Base-by-base conservation (phyloP, 2,797 vertebrate species). In the Lycodopsis pacificus region DNA sequence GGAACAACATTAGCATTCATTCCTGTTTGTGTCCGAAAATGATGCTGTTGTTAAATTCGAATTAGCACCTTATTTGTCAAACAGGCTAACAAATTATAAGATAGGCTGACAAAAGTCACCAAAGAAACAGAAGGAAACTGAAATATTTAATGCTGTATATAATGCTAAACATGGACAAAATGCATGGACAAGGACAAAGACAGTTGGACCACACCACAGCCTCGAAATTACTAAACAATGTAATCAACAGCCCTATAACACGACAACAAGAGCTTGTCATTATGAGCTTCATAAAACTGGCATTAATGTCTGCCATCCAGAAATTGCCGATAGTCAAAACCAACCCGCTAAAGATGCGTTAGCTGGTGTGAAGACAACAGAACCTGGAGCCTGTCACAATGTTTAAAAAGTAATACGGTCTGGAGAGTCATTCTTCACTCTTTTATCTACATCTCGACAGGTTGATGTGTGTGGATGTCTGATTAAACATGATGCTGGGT, bases 381-480 rank as follows among this genome's bases (percentile, higher is more conserved):
- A 51, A 48, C 34, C 27, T 40, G 71, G 25, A 74, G 54, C 20
- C 68, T 57, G 30, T 62, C 15, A 73, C 44, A 25, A 14, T 73
- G 72, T 65, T 0, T 12, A 12, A 42, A 77, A 71, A 71, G 22
- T 11, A 54, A 65, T 80, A 65, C 19, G 8, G 5, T 54, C 49
- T 34, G 38, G 71, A 65, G 46, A 78, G 70, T 59, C 22, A 67
- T 80, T 80, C n/a, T 4, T 82, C 75, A 74, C 46, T 19, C 15
- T 42, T 71, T 72, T 65, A 77, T 82, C 61, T 65, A 20, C 75
- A 34, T 36, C 4, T 30, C 20, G 87, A 87, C 77, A 66, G 48
- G 14, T 87, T 86, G 78, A 83, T 80, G 44, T 69, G 12, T 62
- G 49, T 59, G 56, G n/a, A 46, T 65, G 30, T 40, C 30, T 69